Evolutionary conservation across 2,797 vertebrate genomes (phyloP), one percentile per base, ranked within the genome.

Genomic region (Lophius americanus): DNA sequence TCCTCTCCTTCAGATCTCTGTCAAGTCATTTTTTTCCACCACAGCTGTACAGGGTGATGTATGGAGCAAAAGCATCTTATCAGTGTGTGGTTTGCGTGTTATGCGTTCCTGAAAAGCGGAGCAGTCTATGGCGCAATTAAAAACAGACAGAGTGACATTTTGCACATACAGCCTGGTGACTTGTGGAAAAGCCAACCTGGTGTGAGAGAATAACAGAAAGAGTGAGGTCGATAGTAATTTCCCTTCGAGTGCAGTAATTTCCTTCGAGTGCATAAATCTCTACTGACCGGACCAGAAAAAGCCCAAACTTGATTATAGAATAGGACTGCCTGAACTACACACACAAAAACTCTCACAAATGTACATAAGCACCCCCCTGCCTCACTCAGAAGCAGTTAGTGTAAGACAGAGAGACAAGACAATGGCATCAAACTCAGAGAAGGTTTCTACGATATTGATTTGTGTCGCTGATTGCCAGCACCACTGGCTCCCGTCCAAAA

Each of bases 191-290:
- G 73, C 56, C 53, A 64, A 64, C 58, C 67, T 1, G 36, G 50
- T 38, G 60, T 9, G 48, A 64, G 35, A 47, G 13, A 75, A 71
- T 69, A 79, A 79, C 64, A 73, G 68, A 62, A 57, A 43, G 65
- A 38, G 62, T 43, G 63, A 55, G 61, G 70, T 89, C 82, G n/a
- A 91, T 87, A 79, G 79, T 84, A 67, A 87, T 86, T 88, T 23
- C 75, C 64, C 76, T 81, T 58, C 4, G 2, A 79, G 59, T 77
- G 82, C 71, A 55, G 52, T 49, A n/a, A 86, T 85, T 87, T 79
- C 68, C 73, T 78, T 60, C 6, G 3, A 77, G 60, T 77, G 79
- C 66, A 78, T 79, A 81, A 82, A 85, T 88, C 78, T 86, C 75
- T 81, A 77, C 68, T 47, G 64, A 69, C 75, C 66, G 33, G 49